Evolutionary conservation across 1,140 invertebrate species (phyloP).

Genomic region (Amphibalanus amphitrite): DNA sequence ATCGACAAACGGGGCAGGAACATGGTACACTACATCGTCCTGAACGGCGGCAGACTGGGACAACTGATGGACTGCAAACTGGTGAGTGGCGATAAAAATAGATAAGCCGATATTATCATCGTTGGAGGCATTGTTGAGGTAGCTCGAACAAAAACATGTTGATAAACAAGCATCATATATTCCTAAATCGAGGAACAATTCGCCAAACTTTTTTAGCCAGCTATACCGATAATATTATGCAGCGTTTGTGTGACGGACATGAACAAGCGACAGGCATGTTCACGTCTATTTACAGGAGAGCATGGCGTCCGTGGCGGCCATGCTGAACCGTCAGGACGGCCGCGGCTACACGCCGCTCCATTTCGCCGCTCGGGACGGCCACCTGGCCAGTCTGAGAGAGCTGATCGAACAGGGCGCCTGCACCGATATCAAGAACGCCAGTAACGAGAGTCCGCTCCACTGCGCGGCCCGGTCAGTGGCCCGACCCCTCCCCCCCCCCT

Average conservation of each 20-base stretch:
- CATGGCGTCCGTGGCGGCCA: not conserved
- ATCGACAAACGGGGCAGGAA: not conserved
- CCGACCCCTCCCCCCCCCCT: too few species aligned
- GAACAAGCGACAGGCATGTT: not conserved
- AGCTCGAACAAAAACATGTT: not conserved
- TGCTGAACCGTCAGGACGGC: conserved; percentile 67
- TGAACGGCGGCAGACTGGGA: not conserved
- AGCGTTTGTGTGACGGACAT: too few species aligned
- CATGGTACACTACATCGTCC: not conserved
- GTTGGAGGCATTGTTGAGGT: too few species aligned
- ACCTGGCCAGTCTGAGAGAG: conserved; percentile 57
- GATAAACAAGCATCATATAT: too few species aligned
- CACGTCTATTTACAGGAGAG: not conserved
- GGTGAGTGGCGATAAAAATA: not conserved
- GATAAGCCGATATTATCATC: not conserved
- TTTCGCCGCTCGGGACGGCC: conserved; percentile 64
- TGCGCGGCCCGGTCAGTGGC: conserved; percentile 59
- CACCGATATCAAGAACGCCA: conserved; percentile 71
- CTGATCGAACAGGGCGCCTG: conserved; percentile 60
- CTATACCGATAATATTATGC: not conserved
- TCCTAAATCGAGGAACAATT: too few species aligned
- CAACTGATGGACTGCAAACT: not conserved
- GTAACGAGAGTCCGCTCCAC: conserved; percentile 72
- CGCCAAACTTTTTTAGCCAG: not conserved
- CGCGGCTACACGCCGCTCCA: conserved; percentile 71